Conservation (phyloP, 2,113 vertebrate genomes). For the Rattus rattus region DNA sequence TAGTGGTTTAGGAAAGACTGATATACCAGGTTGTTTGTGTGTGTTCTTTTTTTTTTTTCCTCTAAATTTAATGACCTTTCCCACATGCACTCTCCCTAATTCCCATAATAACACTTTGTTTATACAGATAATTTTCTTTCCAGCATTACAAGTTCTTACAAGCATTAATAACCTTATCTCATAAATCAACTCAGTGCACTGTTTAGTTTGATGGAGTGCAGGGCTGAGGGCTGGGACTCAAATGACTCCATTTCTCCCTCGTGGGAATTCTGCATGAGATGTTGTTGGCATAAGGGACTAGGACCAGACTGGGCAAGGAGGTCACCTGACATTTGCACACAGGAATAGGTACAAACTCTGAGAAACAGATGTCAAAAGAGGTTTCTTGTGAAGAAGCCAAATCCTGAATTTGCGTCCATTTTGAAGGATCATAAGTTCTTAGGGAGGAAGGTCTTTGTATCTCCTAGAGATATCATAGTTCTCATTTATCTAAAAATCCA, state of each 20-base stretch:
- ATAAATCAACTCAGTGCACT: slow-evolving; percentile 70
- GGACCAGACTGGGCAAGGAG: not conserved
- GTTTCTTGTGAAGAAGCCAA: not conserved
- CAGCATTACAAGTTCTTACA: slow-evolving; percentile 66
- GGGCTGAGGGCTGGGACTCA: not conserved
- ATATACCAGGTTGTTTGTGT: slow-evolving; percentile 51
- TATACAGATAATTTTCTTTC: slow-evolving; percentile 78
- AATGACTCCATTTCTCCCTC: not conserved
- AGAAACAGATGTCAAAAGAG: not conserved
- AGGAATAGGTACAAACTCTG: not conserved
- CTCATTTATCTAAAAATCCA: not conserved
- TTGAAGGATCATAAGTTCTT: slow-evolving; percentile 15
- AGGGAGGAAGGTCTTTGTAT: not conserved
- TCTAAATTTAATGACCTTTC: slow-evolving; percentile 72
- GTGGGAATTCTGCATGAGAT: not conserved
- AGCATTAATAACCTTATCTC: slow-evolving; percentile 73
- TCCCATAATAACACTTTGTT: slow-evolving; percentile 77
- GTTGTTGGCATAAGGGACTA: not conserved
- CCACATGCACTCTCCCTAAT: slow-evolving; percentile 45
- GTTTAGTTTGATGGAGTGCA: slow-evolving; percentile 43
- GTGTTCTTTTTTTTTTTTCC: not conserved
- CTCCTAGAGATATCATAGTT: not conserved
- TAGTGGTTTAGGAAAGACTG: slow-evolving; percentile 65
- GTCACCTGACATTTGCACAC: not conserved
- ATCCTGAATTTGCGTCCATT: slow-evolving; percentile 34